Conservation (phyloP, 2,113 vertebrate species). For the Manacus vitellinus region DNA sequence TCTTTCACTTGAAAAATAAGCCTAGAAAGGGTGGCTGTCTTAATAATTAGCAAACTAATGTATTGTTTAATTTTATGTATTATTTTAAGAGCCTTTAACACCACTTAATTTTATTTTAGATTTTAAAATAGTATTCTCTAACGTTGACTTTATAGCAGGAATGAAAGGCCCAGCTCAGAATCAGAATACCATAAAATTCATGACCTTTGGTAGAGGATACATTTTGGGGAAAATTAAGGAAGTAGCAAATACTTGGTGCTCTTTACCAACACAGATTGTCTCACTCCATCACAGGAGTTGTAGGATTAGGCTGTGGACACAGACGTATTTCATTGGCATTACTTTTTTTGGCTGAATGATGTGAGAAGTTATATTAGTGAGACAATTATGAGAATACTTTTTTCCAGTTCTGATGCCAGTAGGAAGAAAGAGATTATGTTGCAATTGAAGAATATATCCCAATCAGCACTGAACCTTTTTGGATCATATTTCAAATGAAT, state of each 20-base stretch:
- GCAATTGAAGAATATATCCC: background rate
- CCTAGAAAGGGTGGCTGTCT: background rate
- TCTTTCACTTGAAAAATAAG: background rate
- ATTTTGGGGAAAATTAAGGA: background rate
- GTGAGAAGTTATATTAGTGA: background rate
- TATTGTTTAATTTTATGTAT: background rate
- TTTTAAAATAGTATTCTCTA: background rate
- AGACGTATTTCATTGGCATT: slow-evolving; percentile 21
- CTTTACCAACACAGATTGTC: slow-evolving; percentile 32
- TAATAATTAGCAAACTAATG: background rate
- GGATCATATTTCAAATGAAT: slow-evolving; percentile 13
- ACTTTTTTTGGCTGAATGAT: slow-evolving; percentile 24
- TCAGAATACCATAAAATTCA: background rate
- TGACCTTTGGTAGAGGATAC: background rate
- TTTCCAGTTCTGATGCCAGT: background rate
- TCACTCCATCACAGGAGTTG: background rate
- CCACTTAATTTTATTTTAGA: background rate
- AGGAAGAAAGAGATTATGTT: background rate
- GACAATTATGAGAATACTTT: slow-evolving; percentile 20
- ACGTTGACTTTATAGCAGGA: background rate
- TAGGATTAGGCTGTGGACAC: background rate
- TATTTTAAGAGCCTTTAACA: background rate
- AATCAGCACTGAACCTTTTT: background rate
- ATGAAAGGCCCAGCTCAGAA: background rate
- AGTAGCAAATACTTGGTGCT: background rate